Base-by-base conservation (phyloP, 2,797 vertebrate species). In the Enteromius mattozi region DNA sequence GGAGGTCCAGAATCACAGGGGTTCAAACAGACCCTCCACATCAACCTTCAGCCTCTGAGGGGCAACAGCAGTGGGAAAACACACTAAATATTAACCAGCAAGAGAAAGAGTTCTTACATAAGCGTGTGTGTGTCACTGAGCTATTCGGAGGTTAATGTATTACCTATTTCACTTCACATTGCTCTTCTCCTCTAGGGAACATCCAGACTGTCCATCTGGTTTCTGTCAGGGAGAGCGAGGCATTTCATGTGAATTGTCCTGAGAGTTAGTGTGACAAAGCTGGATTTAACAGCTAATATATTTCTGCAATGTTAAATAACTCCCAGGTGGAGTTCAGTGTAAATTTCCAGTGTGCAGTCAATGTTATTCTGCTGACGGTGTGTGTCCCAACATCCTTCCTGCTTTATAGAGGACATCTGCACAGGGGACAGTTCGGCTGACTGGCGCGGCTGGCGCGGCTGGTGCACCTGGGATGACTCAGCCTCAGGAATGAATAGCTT, bases 51-150 rank as follows among this genome's bases (percentile, higher is more conserved):
- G 83, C 61, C 75, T 74, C 37, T 78, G 72, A 78, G 77, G 12
- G 37, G 65, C 30, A 78, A 65, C 75, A 74, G 13, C 47, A 76
- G 81, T 0, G 35, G 63, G n/a, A 65, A 76, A 82, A 85, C 69
- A 56, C 14, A 63, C 72, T 88, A 87, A 88, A 87, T 66, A 88
- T 88, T 87, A 88, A 88, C 83, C 81, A 35, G 45, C 12, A 8
- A 21, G 42, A 84, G 68, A 84, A 51, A 40, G n/a, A 78, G 37
- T 14, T 33, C 27, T 84, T 84, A 84, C 51, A 69, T 78, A 79
- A 84, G 37, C 2, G 51, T 24, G 51, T 71, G 51, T 8, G 35
- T 35, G 47, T n/a, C 42, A 68, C 33, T 14, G 10, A 42, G 19
- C 17, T 74, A n/a, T 6, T 65, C 14, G 2, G n/a, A 76, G 76